Percentiles rank a stretch among this genome's conserved stretches.
These are phyloP conservation scores for Drosophila pegasa DNA, from an alignment of 2,888 invertebrate species.

Conservation along the genomic window DNA sequence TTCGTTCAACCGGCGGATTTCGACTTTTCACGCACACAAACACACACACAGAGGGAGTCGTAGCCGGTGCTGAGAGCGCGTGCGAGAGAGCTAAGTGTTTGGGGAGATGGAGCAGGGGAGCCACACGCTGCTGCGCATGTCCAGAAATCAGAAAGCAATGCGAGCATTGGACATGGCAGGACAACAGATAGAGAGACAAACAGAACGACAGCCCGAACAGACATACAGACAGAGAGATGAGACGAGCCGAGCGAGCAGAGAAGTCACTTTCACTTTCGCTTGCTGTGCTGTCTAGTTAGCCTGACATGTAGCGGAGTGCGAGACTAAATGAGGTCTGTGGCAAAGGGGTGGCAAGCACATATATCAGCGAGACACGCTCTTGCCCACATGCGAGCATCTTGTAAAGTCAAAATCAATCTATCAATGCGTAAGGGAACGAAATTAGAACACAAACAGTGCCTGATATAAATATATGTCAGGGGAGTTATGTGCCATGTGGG, in stretches of 20 bases:
- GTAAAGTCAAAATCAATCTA: conserved; percentile 70
- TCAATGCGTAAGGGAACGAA: conserved; percentile 52
- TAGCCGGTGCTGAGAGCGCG: conserved; percentile 30
- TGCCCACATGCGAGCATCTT: conserved; percentile 46
- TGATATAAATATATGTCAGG: conserved; percentile 17
- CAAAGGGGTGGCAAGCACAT: conserved; percentile 46
- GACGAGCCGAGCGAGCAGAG: conserved; percentile 29
- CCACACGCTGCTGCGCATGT: conserved; percentile 43
- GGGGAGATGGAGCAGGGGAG: neutral
- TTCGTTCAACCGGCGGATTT: conserved; percentile 76
- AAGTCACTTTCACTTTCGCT: conserved; percentile 73
- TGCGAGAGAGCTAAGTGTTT: conserved; percentile 25
- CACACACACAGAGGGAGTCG: conserved; percentile 33
- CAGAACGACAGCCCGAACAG: conserved; percentile 12
- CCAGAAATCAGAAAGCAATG: conserved; percentile 28
- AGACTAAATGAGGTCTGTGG: conserved; percentile 3
- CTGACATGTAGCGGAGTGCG: conserved; percentile 5
- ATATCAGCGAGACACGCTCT: conserved; percentile 23
- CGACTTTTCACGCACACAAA: conserved; percentile 49
- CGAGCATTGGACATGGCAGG: conserved; percentile 49
- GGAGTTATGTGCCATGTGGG: conserved; percentile 18
- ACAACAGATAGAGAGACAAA: conserved; percentile 41
- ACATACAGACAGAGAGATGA: conserved; percentile 19
- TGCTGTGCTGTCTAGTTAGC: conserved; percentile 46
- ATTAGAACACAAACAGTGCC: conserved; percentile 48